These are phyloP conservation scores for Ctena decussata DNA, from an alignment of 2,888 invertebrate species.

Conservation along the genomic window DNA sequence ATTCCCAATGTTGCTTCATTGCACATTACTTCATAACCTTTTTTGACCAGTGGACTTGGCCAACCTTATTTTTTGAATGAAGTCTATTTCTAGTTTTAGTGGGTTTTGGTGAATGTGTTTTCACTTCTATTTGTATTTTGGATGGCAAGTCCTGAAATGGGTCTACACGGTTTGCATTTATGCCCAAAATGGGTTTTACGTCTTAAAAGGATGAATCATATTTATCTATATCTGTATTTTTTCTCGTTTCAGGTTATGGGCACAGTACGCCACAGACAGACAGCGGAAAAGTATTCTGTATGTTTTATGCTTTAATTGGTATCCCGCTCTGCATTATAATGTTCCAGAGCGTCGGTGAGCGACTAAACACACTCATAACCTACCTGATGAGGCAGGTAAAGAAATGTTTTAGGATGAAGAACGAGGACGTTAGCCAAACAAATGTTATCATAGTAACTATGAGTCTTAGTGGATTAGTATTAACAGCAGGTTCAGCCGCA, in stretches of 20 bases:
- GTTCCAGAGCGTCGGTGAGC: slow-evolving; percentile 99
- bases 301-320: slow-evolving; percentile 93
- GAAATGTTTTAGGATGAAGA: slow-evolving; percentile 93
- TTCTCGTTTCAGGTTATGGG: slow-evolving; percentile 93
- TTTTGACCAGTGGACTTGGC: too few species aligned
- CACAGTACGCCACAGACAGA: slow-evolving; percentile 99
- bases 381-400: slow-evolving; percentile 96
- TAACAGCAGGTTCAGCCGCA: slow-evolving; percentile 97
- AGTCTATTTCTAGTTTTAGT: too few species aligned
- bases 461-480: slow-evolving; percentile 96
- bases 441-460: slow-evolving; percentile 94
- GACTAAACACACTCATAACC: slow-evolving; percentile 98
- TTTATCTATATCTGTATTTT: not conserved
- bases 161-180: too few species aligned
- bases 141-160: too few species aligned
- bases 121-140: too few species aligned
- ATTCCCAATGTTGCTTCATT: too few species aligned
- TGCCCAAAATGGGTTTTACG: too few species aligned
- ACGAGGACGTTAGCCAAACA: slow-evolving; percentile 93
- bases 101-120: too few species aligned
- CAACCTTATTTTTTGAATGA: too few species aligned
- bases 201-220: not conserved
- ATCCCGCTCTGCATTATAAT: slow-evolving; percentile 98
- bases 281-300: slow-evolving; percentile 99
- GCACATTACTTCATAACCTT: too few species aligned